phyloP scores from a whole-genome alignment of 1,140 invertebrate species.

The Propsilocerus akamusi region DNA sequence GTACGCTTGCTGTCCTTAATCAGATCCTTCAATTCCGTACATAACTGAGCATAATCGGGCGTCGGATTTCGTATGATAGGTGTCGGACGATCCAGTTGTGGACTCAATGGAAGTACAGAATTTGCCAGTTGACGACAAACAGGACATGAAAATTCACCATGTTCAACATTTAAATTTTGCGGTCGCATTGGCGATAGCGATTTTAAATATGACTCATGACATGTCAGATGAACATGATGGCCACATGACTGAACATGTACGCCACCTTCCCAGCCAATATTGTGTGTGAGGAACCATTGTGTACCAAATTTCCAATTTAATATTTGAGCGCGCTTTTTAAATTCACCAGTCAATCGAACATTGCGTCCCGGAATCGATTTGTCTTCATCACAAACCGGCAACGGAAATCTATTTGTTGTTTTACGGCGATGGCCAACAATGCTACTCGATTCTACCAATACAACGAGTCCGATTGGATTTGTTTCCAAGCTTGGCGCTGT shows the following conservation, averaged over 20 bases:
- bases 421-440: slow-evolving; percentile 23
- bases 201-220: slow-evolving; percentile 71
- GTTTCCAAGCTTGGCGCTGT: slow-evolving; percentile 65
- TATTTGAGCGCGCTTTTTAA: slow-evolving; percentile 16
- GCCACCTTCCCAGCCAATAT: slow-evolving; percentile 81
- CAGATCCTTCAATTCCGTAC: slow-evolving; percentile 38
- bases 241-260: slow-evolving; percentile 92
- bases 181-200: slow-evolving; percentile 56
- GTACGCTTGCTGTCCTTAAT: slow-evolving; percentile 45
- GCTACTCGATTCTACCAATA: slow-evolving; percentile 39
- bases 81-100: slow-evolving; percentile 49
- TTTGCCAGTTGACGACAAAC: slow-evolving; percentile 87
- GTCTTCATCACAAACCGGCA: slow-evolving; percentile 17
- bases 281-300: slow-evolving; percentile 63
- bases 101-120: slow-evolving; percentile 73
- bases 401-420: slow-evolving; percentile 14
- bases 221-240: slow-evolving; percentile 87
- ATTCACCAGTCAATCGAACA: slow-evolving; percentile 17
- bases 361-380: slow-evolving; percentile 13
- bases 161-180: slow-evolving; percentile 52
- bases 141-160: slow-evolving; percentile 85
- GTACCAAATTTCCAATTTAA: slow-evolving; percentile 19
- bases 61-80: slow-evolving; percentile 39
- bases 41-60: slow-evolving; percentile 30
- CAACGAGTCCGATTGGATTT: slow-evolving; percentile 79